Base-by-base conservation (phyloP, 1,140 invertebrate species). In the Diabrotica virgifera region DNA sequence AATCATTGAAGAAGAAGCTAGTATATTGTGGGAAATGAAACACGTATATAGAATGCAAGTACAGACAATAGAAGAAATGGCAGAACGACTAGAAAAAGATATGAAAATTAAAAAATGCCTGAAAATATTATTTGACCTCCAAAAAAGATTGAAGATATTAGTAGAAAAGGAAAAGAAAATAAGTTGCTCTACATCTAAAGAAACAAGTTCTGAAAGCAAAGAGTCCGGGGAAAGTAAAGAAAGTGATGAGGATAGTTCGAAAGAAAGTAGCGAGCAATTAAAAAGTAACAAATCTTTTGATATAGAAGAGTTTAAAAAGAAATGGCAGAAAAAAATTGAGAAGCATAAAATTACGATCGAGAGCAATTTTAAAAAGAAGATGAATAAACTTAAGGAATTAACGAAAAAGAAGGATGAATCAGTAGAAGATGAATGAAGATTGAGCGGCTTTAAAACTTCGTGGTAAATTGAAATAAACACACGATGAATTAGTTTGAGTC, bases 71-170 rank as follows among this genome's bases (percentile, higher is more conserved):
- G 38, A 67, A 37, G 75, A 77, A 35, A 69, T 77, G 70, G 70
- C 70, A 13, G 57, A 64, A 9, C 74, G 70, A 56, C 53, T 75
- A 5, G 46, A 54, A 5, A 53, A 63, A 11, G 59, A 63, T 24
- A 57, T 57, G 40, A 75, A 70, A 62, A 70, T 75, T 6, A 67
- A 71, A 13, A 74, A 74, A 51, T 72, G 75, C 38, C 65, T 77
- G 11, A 74, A 74, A 46, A 77, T 77, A 50, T 50, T 77, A 2
- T 77, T 77, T 59, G 74, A 77, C 63, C 68, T 77, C 36, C 63
- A 69, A 24, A 72, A 68, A 40, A 65, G 74, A 52, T 63, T 70
- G n/a, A 72, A 74, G 14, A 57, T 53, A n/a, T 70, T 66, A 24
- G 71, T 68, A 56, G 36, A 63, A 7, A 68, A 74, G 36, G 64